Conservation (phyloP, 2,113 vertebrate species). For the Rhegmatorhina hoffmannsi region DNA sequence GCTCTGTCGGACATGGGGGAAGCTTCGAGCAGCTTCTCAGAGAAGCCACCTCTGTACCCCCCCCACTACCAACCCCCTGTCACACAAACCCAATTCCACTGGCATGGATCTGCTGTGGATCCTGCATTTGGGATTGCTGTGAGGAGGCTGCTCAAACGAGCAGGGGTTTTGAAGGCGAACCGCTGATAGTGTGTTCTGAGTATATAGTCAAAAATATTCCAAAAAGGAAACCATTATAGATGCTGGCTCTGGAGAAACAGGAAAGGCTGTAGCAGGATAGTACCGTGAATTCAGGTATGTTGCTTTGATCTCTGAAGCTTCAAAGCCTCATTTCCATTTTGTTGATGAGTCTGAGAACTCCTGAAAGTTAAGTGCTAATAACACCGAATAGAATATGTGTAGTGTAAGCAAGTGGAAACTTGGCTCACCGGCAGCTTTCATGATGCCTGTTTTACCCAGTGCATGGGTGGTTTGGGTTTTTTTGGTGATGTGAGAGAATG, state of each 20-base stretch:
- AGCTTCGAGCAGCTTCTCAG: background rate
- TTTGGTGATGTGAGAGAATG: background rate
- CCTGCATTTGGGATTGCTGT: background rate
- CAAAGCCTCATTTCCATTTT: conserved; percentile 62
- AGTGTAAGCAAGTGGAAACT: conserved; percentile 1
- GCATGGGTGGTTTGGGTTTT: background rate
- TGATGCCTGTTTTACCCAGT: background rate
- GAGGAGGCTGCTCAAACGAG: background rate
- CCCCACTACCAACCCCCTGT: background rate
- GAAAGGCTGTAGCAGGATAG: conserved; percentile 19
- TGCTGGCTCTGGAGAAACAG: background rate
- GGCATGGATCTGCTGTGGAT: background rate
- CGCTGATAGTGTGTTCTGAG: background rate
- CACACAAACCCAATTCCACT: background rate
- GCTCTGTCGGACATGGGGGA: background rate
- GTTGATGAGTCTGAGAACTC: conserved; percentile 38
- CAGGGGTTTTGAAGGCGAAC: background rate
- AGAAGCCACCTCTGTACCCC: background rate
- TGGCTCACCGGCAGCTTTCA: background rate
- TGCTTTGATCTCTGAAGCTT: conserved; percentile 42
- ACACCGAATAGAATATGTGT: background rate
- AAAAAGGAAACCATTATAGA: conserved; percentile 14
- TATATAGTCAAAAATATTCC: background rate
- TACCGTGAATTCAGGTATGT: conserved; percentile 11
- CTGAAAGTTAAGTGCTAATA: conserved; percentile 8